Conservation (phyloP, 2,113 vertebrate genomes). For the Potamarius usumacintae region DNA sequence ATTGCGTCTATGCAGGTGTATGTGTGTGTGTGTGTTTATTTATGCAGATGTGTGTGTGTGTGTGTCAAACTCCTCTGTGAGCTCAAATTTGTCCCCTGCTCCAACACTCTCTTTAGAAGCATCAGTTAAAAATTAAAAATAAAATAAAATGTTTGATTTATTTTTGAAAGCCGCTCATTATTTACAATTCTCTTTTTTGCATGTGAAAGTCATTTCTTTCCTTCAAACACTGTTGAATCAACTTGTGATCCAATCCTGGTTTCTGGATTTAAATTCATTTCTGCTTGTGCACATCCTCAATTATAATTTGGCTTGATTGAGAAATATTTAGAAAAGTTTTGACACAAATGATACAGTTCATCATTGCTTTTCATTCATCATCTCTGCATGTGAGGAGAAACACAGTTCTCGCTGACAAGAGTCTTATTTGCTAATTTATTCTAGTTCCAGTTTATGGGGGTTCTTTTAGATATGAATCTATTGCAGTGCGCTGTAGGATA, state of each 20-base stretch:
- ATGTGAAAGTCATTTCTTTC: not conserved
- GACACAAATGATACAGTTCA: not conserved
- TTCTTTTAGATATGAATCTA: not conserved
- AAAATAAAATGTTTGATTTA: not conserved
- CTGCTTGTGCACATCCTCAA: not conserved
- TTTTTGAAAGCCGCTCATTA: not conserved
- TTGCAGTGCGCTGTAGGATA: not conserved
- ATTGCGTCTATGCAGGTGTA: too few relatives aligned
- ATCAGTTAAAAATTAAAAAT: not conserved
- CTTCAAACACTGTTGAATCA: not conserved
- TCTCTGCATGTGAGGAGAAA: not conserved
- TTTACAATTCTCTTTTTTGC: not conserved
- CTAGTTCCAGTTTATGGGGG: not conserved
- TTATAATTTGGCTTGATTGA: not conserved
- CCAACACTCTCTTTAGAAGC: not conserved
- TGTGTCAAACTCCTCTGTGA: not conserved
- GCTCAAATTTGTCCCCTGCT: not conserved
- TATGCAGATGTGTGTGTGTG: not conserved
- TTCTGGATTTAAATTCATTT: not conserved
- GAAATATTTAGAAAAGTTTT: not conserved
- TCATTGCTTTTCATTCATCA: not conserved
- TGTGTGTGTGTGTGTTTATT: not conserved
- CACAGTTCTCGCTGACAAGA: not conserved
- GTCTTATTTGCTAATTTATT: not conserved
- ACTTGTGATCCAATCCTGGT: not conserved